phyloP scores from a whole-genome alignment of 64 coral and sea anemone species.

The Dendronephthya gigantea region DNA sequence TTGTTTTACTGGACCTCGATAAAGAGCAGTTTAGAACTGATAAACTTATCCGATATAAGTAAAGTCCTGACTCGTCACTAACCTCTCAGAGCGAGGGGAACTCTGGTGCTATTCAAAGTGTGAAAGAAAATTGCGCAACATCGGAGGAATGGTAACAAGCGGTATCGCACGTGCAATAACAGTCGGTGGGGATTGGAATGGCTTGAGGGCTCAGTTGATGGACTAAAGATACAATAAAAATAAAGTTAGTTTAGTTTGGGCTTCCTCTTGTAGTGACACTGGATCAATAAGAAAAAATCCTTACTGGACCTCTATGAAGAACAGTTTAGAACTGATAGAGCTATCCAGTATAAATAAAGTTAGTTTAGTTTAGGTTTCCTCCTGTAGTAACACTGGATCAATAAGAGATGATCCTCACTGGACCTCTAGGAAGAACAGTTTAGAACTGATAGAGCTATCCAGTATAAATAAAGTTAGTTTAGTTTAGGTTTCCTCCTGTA shows the following conservation, averaged over 20 bases:
- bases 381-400: too few species aligned
- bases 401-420: too few species aligned
- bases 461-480: too few species aligned
- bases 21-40: too few species aligned
- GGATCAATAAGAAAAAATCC: neutral
- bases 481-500: too few species aligned
- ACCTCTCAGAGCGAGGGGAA: neutral
- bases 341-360: neutral
- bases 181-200: neutral
- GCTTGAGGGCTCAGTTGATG: neutral
- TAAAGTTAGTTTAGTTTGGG: too few species aligned
- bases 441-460: too few species aligned
- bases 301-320: neutral
- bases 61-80: neutral
- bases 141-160: slow-evolving; percentile 13
- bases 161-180: neutral
- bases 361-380: neutral
- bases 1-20: neutral
- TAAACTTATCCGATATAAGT: too few species aligned
- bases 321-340: too few species aligned
- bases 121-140: slow-evolving; percentile 11
- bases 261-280: too few species aligned
- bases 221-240: neutral
- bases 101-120: neutral
- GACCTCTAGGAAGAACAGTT: too few species aligned